These are phyloP conservation scores for Epinephelus lanceolatus DNA, from an alignment of 2,113 vertebrate genomes.

Conservation along the genomic window DNA sequence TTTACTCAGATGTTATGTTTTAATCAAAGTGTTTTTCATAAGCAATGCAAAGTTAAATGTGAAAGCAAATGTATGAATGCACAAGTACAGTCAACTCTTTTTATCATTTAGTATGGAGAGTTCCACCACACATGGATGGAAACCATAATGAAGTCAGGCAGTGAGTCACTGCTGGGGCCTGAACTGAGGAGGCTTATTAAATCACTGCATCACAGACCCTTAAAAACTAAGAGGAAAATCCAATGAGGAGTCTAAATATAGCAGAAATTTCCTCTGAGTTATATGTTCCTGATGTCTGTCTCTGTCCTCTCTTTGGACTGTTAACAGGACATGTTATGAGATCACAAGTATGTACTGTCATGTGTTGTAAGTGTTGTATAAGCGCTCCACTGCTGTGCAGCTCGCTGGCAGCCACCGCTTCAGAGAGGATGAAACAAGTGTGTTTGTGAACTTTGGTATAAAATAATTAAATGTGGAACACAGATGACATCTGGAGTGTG, in stretches of 20 bases:
- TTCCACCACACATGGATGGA: not conserved
- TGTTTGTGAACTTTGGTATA: not conserved
- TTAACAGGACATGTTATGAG: not conserved
- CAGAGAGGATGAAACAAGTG: not conserved
- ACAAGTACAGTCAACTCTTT: not conserved
- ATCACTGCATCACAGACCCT: slow-evolving; percentile 32
- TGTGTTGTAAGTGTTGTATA: not conserved
- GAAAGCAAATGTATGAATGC: not conserved
- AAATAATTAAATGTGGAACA: not conserved
- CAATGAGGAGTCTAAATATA: slow-evolving; percentile 45
- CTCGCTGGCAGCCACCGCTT: not conserved
- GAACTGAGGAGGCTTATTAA: slow-evolving; percentile 33
- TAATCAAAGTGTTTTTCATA: too few species aligned
- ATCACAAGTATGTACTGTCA: not conserved
- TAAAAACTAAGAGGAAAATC: slow-evolving; percentile 40
- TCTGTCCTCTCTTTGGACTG: not conserved
- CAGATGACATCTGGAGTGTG: not conserved
- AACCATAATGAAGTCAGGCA: slow-evolving; percentile 13
- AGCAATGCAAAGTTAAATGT: not conserved
- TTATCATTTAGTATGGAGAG: not conserved
- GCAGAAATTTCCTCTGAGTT: slow-evolving; percentile 7
- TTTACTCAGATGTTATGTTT: too few species aligned
- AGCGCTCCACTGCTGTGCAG: not conserved
- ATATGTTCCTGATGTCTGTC: not conserved
- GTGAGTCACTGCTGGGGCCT: slow-evolving; percentile 8